Conservation (phyloP, 2,797 vertebrate species). For the Morus bassanus region DNA sequence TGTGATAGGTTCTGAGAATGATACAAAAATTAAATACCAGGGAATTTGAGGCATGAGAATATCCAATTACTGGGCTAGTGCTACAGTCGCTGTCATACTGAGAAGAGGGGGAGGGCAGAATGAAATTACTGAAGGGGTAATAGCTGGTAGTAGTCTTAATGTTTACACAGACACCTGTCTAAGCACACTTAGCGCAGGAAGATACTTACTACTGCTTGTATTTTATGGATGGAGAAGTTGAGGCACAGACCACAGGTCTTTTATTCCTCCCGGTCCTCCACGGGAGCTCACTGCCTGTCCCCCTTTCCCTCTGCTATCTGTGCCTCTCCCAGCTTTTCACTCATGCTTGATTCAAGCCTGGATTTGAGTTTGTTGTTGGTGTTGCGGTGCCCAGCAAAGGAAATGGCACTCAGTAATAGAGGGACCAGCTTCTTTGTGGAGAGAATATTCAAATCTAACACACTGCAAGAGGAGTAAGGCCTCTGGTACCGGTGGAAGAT, state of each 20-base stretch:
- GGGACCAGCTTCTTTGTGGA: neutral
- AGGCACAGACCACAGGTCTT: neutral
- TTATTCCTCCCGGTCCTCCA: neutral
- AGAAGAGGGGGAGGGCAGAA: constrained; percentile 6
- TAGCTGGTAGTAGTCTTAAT: constrained; percentile 14
- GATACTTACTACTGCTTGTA: neutral
- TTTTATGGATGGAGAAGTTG: neutral
- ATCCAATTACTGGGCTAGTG: constrained; percentile 53
- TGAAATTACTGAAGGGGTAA: constrained; percentile 45
- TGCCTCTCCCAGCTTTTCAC: neutral
- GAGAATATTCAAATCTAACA: neutral
- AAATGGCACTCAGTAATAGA: neutral
- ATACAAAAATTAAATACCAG: constrained; percentile 73
- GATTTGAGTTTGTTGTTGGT: neutral
- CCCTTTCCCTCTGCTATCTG: neutral
- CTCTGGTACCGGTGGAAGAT: neutral
- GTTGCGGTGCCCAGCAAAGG: neutral
- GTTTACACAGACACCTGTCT: neutral
- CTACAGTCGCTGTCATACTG: neutral
- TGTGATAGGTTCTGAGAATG: constrained; percentile 73
- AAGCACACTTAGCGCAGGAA: neutral
- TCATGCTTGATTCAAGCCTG: neutral
- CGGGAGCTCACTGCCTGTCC: neutral
- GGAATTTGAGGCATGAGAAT: constrained; percentile 57
- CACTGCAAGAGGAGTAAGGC: neutral